A percentile compares a stretch with the other conserved stretches of the same genome.
Evolutionary conservation across 2,797 vertebrate species (phyloP).

Genomic region (Catostomus latipinnis): DNA sequence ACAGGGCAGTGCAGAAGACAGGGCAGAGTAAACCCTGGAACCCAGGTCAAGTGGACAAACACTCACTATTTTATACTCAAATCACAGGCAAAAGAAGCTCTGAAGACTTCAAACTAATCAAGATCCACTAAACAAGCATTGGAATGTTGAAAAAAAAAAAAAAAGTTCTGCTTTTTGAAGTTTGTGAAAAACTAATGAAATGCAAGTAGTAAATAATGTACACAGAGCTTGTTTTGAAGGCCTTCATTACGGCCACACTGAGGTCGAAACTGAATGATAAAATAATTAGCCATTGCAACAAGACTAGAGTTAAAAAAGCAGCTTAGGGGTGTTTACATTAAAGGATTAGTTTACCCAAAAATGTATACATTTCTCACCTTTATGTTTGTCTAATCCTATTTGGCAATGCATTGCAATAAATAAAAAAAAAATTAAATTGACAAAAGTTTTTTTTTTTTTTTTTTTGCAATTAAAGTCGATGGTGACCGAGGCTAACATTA

Average conservation of each 20-base stretch:
- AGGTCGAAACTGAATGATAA: conserved; percentile 46
- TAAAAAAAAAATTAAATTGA: no score
- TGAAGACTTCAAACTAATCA: background rate
- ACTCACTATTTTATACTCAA: conserved; percentile 16
- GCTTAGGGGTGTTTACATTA: no score
- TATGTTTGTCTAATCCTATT: no score
- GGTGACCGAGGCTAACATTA: no score
- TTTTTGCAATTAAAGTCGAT: no score
- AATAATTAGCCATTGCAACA: conserved; percentile 67
- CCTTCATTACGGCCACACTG: no score
- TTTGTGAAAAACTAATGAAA: no score
- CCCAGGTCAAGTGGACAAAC: background rate
- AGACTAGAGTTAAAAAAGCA: conserved; percentile 52
- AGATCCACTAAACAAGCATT: conserved; percentile 5
- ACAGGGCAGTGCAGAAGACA: background rate
- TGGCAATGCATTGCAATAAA: no score
- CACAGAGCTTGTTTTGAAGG: background rate
- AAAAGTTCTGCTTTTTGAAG: no score
- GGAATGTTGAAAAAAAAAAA: background rate
- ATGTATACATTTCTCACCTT: no score
- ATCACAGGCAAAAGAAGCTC: background rate
- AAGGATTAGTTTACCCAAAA: no score
- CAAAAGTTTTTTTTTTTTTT: no score
- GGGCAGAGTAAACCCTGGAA: conserved; percentile 7
- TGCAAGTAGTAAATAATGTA: background rate